Evolutionary conservation across 2,113 vertebrate species (phyloP).

Genomic region (Ovibos moschatus): DNA sequence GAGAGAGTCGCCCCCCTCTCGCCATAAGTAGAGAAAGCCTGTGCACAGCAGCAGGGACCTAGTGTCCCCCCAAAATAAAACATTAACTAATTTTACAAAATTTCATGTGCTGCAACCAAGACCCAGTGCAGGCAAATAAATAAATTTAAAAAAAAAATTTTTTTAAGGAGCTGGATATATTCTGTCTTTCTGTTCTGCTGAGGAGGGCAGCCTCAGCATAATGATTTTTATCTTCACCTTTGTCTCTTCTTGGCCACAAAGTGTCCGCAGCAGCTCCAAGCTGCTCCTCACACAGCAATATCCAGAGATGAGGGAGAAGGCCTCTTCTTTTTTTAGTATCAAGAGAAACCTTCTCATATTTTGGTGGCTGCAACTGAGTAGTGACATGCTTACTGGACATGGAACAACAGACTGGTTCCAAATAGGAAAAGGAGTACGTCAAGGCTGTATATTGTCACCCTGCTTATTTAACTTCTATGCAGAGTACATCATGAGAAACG

Average conservation of each 20-base stretch:
- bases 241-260: background rate
- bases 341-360: background rate
- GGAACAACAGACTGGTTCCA: no score
- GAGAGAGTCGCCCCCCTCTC: background rate
- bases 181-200: background rate
- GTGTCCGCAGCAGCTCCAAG: background rate
- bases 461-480: no score
- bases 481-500: no score
- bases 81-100: background rate
- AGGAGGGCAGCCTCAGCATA: background rate
- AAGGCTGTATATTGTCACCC: no score
- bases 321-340: background rate
- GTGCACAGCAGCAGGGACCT: background rate
- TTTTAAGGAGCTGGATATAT: background rate
- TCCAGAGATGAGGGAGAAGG: background rate
- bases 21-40: accelerated
- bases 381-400: background rate
- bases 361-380: background rate
- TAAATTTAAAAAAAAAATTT: no score
- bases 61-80: background rate
- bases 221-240: background rate
- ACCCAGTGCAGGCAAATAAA: background rate
- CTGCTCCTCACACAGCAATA: background rate
- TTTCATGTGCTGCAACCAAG: background rate
- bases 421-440: no score